Evolutionary conservation across 2,113 vertebrate species (phyloP), one percentile per base, ranked within the genome.

Genomic region (Cheilinus undulatus): DNA sequence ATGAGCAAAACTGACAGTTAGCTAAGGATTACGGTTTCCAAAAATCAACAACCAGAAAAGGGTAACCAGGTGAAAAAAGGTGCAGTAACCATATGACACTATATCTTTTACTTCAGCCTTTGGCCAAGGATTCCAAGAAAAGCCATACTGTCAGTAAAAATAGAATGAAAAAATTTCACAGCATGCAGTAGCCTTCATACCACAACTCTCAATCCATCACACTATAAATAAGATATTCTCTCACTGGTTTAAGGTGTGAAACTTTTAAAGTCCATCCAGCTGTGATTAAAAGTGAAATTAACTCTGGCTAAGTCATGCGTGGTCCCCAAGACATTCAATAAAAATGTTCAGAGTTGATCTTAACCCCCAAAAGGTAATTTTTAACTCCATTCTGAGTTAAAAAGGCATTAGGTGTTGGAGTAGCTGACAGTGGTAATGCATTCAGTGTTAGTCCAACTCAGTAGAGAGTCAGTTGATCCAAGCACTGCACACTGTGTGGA

Each of bases 1-100:
- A 32, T 61, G 78, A 82, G 45, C 40, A 74, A 54, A 80, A 69
- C 36, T 69, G 77, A 85, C 66, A 77, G 67, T 12, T 26, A 73
- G 74, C 51, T 62, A 38, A 66, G n/a, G 43, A 76, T 19, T 52
- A 26, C 7, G 7, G 2, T 53, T 57, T 57, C 30, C 9, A 74
- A 52, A n/a, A 75, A 50, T 30, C 20, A 66, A 60, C 12, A 50
- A 64, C 51, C 64, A 73, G 51, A 19, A 38, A 15, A 53, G 34
- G 28, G 17, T 49, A 51, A 70, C 40, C 75, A 71, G 66, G 70
- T 72, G 56, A 69, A 30, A 22, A 46, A 59, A 56, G 9, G 56
- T 30, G 26, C 17, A 20, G 22, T 20, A 19, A 40, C 59, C 15
- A 36, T 8, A 19, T 17, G 61, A 42, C 6, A 43, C 28, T 9